phyloP scores from a whole-genome alignment of 1,140 invertebrate genomes.

The Drosophila kohkoa region DNA sequence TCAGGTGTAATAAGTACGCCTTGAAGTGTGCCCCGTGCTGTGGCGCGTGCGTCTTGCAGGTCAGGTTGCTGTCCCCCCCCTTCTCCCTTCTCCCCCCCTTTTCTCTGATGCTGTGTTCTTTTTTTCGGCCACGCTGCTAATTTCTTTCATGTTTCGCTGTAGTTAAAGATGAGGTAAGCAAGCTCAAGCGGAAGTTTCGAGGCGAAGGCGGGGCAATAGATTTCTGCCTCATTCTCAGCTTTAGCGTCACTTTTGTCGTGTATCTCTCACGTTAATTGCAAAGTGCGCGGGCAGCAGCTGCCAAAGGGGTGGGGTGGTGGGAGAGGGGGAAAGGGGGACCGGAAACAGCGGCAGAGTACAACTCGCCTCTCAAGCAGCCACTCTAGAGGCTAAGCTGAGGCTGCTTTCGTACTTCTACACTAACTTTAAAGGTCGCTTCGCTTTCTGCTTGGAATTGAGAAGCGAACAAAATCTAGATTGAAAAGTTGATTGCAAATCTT shows the following conservation, averaged over 20 bases:
- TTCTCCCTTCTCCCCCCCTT: too few relatives aligned
- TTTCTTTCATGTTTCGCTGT: slow-evolving; percentile 74
- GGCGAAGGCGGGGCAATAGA: neutral
- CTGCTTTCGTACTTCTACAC: slow-evolving; percentile 18
- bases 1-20: slow-evolving; percentile 80
- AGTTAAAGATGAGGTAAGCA: slow-evolving; percentile 9
- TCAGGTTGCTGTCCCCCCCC: slow-evolving; percentile 21
- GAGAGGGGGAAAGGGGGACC: neutral
- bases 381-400: slow-evolving; percentile 40
- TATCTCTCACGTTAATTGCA: slow-evolving; percentile 71
- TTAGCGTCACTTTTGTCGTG: slow-evolving; percentile 56
- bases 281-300: slow-evolving; percentile 33
- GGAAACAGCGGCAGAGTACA: slow-evolving; percentile 13
- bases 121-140: slow-evolving; percentile 73
- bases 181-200: neutral
- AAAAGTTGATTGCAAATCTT: too few relatives aligned
- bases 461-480: too few relatives aligned
- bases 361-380: slow-evolving; percentile 49
- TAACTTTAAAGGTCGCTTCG: neutral
- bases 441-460: too few relatives aligned
- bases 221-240: slow-evolving; percentile 29
- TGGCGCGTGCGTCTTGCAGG: slow-evolving; percentile 24
- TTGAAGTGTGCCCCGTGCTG: slow-evolving; percentile 62
- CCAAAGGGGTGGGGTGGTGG: neutral
- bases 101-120: neutral